Percentiles rank a stretch among this genome's conserved stretches.
Conservation (phyloP, 1,140 invertebrate species). For the Drosophila bocqueti region DNA sequence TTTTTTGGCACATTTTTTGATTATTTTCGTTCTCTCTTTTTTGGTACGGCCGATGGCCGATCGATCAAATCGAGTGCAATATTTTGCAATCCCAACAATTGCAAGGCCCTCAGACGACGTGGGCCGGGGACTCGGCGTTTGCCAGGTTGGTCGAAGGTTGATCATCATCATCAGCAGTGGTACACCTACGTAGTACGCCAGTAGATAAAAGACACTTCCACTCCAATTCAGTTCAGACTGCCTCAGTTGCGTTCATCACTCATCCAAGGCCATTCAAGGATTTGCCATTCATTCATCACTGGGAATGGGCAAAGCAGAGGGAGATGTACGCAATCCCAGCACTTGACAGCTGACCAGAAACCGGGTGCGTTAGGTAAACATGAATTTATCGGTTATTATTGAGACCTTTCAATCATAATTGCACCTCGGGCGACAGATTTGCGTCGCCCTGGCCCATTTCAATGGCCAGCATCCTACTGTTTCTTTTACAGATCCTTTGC, state of each 20-base stretch:
- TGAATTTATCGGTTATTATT: slow-evolving; percentile 84
- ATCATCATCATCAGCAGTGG: slow-evolving; percentile 10
- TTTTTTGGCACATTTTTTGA: slow-evolving; percentile 61
- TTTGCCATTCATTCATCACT: slow-evolving; percentile 64
- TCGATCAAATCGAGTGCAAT: slow-evolving; percentile 65
- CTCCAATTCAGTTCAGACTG: slow-evolving; percentile 22
- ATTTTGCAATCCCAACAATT: slow-evolving; percentile 60
- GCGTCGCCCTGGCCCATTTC: slow-evolving; percentile 30
- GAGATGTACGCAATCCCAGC: slow-evolving; percentile 22
- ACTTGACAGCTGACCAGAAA: slow-evolving; percentile 78
- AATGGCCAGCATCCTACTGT: slow-evolving; percentile 58
- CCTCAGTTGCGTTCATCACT: slow-evolving; percentile 65
- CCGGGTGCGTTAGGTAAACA: slow-evolving; percentile 75
- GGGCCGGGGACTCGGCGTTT: slow-evolving; percentile 21
- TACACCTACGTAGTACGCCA: slow-evolving; percentile 48
- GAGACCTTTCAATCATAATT: slow-evolving; percentile 82
- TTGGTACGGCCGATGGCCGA: slow-evolving; percentile 11
- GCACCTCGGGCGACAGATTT: slow-evolving; percentile 64
- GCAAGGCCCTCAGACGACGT: slow-evolving; percentile 37
- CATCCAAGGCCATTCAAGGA: slow-evolving; percentile 48
- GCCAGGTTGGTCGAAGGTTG: slow-evolving; percentile 35
- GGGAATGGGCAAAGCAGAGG: slow-evolving; percentile 8
- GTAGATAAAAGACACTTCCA: slow-evolving; percentile 16
- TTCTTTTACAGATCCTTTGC: slow-evolving; percentile 49
- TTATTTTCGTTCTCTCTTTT: slow-evolving; percentile 10